phyloP scores from a whole-genome alignment of 37 sponge, comb jelly and placozoan species.

The Amphimedon queenslandica region DNA sequence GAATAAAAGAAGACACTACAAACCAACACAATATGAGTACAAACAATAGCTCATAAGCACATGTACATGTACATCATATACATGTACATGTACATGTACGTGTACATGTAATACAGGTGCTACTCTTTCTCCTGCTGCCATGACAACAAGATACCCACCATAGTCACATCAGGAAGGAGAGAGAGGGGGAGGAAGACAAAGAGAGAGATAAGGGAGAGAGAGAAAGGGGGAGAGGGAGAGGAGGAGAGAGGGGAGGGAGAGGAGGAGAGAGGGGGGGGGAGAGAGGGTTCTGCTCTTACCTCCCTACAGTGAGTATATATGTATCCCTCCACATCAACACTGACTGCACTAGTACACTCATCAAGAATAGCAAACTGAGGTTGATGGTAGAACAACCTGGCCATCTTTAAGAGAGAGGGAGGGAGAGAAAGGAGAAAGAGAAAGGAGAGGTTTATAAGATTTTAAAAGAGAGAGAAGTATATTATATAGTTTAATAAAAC shows the following conservation, averaged over 20 bases:
- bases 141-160: too few relatives aligned
- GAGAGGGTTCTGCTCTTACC: constrained; percentile 24
- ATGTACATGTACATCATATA: too few relatives aligned
- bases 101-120: constrained; percentile 5
- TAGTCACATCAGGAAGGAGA: too few relatives aligned
- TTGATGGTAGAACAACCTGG: constrained; percentile 88
- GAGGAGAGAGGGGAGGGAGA: neutral
- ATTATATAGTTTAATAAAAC: too few relatives aligned
- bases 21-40: too few relatives aligned
- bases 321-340: constrained; percentile 92
- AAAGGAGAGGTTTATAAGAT: neutral
- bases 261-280: too few relatives aligned
- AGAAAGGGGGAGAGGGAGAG: neutral
- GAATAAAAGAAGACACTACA: too few relatives aligned
- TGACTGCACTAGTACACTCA: constrained; percentile 97
- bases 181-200: too few relatives aligned
- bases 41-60: too few relatives aligned
- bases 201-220: neutral
- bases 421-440: neutral
- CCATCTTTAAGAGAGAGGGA: constrained; percentile 63
- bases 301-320: constrained; percentile 87
- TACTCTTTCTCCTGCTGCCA: too few relatives aligned
- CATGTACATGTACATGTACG: constrained; percentile 3
- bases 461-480: too few relatives aligned
- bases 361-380: constrained; percentile 97